These are phyloP conservation scores for Halictus quadricinctus DNA, from an alignment of 2,888 invertebrate genomes.

Conservation along the genomic window DNA sequence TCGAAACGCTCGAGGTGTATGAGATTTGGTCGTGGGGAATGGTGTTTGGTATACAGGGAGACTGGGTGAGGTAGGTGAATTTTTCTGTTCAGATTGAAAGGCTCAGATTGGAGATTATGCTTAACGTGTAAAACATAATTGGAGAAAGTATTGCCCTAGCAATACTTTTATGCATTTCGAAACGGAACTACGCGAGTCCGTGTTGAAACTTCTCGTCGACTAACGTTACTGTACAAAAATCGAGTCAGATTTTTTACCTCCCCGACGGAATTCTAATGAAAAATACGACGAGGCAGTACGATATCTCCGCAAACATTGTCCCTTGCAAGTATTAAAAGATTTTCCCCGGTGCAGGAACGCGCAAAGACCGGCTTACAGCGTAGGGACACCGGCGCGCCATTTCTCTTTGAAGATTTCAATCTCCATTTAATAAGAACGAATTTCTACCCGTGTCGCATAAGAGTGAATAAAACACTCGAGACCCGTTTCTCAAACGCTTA, in stretches of 20 bases:
- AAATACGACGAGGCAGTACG: neutral
- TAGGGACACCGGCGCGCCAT: neutral
- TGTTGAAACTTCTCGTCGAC: neutral
- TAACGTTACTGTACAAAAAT: neutral
- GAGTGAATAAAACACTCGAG: neutral
- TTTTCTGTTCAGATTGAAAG: neutral
- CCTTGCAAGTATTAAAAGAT: neutral
- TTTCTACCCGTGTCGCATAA: neutral
- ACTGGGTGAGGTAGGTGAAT: neutral
- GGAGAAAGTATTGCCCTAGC: too few species aligned
- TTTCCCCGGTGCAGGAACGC: neutral
- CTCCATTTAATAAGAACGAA: slow-evolving; percentile 5
- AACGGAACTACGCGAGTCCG: too few species aligned
- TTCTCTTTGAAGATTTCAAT: slow-evolving; percentile 1
- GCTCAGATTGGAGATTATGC: neutral
- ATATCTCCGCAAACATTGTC: neutral
- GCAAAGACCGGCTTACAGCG: neutral
- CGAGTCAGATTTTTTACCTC: neutral
- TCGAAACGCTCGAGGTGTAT: neutral
- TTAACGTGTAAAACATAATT: too few species aligned
- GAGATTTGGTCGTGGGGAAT: neutral
- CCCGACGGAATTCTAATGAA: neutral
- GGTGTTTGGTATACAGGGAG: neutral
- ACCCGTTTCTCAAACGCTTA: neutral
- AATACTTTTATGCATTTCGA: too few species aligned